phyloP scores from a whole-genome alignment of 2,113 vertebrate genomes.

The Hemibagrus wyckioides region DNA sequence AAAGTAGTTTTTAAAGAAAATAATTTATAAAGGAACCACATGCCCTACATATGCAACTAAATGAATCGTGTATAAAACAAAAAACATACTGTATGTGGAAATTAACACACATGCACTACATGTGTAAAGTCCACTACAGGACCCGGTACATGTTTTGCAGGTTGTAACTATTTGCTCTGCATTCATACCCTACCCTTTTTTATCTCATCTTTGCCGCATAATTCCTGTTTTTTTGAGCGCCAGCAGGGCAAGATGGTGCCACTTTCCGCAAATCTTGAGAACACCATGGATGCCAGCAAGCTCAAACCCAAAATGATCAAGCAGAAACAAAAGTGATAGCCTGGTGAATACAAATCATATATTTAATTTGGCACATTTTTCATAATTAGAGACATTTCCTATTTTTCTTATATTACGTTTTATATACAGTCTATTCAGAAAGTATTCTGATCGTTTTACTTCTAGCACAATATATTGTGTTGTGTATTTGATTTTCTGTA shows the following conservation, averaged over 20 bases:
- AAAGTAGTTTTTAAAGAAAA: not conserved
- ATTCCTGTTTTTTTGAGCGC: not conserved
- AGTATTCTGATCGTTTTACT: too few species aligned
- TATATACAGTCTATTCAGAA: too few species aligned
- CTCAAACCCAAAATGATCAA: slow-evolving; percentile 68
- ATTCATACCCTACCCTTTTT: slow-evolving; percentile 14
- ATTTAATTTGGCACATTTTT: not conserved
- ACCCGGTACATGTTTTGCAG: not conserved
- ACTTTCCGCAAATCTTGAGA: slow-evolving; percentile 61
- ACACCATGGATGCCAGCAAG: slow-evolving; percentile 68
- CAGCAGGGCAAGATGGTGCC: slow-evolving; percentile 46
- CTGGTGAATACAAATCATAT: slow-evolving; percentile 53
- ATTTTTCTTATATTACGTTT: not conserved
- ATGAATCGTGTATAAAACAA: not conserved
- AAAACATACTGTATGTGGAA: not conserved
- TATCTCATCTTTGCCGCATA: not conserved
- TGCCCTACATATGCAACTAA: not conserved
- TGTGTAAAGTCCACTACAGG: not conserved
- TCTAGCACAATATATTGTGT: too few species aligned
- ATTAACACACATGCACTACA: not conserved
- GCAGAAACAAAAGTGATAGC: slow-evolving; percentile 70
- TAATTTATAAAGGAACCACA: too few species aligned
- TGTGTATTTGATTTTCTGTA: too few species aligned
- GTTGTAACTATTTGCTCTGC: not conserved
- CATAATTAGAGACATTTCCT: not conserved